Percentiles rank a stretch among this genome's conserved stretches.
phyloP scores from a whole-genome alignment of 1,140 invertebrate species.

The Hesperophylax magnus region DNA sequence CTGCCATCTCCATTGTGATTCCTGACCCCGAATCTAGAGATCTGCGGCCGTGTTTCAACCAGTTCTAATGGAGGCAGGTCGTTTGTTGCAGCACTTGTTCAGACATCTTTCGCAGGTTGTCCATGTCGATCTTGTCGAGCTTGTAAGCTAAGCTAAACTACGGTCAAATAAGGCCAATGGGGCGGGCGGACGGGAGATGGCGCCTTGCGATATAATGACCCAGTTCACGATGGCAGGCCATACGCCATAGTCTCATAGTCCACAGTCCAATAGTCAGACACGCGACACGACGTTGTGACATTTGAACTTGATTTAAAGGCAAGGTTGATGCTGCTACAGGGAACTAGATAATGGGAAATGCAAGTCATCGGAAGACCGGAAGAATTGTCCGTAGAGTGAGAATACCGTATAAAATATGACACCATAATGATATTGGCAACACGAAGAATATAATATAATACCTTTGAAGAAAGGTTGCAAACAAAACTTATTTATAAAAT shows the following conservation, averaged over 20 bases:
- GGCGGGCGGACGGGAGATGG: slow-evolving; percentile 1
- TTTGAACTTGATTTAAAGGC: slow-evolving; percentile 25
- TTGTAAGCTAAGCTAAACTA: neutral
- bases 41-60: slow-evolving; percentile 2
- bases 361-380: neutral
- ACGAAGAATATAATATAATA: no score
- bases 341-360: neutral
- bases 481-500: no score
- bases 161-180: neutral
- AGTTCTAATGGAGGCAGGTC: neutral
- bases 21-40: neutral
- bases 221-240: neutral
- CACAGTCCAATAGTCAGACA: neutral
- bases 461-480: no score
- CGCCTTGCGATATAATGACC: slow-evolving; percentile 5
- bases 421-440: no score
- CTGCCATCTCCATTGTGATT: neutral
- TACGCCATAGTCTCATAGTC: neutral
- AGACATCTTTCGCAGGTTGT: neutral
- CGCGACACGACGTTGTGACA: slow-evolving; percentile 25
- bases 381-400: no score
- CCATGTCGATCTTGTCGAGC: neutral
- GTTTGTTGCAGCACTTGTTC: slow-evolving; percentile 22
- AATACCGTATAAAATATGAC: no score
- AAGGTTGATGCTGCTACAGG: neutral